These are phyloP conservation scores for Sphinx pinastri DNA, from an alignment of 2,888 invertebrate species.

Conservation along the genomic window DNA sequence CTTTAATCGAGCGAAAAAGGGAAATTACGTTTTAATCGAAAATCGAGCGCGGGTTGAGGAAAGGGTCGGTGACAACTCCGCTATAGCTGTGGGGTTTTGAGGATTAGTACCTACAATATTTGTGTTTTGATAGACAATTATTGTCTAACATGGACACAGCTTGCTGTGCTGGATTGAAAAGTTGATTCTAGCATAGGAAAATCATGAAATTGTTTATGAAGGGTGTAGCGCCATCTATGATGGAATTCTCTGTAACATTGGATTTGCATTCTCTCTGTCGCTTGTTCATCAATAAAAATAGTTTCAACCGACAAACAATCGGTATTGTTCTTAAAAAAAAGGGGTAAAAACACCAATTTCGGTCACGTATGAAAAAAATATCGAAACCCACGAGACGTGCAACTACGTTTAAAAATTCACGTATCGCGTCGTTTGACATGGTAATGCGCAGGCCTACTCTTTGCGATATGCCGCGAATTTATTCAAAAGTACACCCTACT, in stretches of 20 bases:
- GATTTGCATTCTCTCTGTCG: too few species aligned
- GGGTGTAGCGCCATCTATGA: too few species aligned
- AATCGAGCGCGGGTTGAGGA: slow-evolving; percentile 7
- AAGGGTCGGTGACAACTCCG: background rate
- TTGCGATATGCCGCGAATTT: slow-evolving; percentile 64
- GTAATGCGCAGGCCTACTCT: slow-evolving; percentile 70
- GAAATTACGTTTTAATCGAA: slow-evolving; percentile 28
- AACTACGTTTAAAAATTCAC: slow-evolving; percentile 70
- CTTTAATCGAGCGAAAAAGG: slow-evolving; percentile 29
- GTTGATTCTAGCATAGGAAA: too few species aligned
- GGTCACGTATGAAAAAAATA: slow-evolving; percentile 22
- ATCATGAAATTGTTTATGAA: too few species aligned
- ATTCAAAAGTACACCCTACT: slow-evolving; percentile 56
- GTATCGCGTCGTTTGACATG: slow-evolving; percentile 75
- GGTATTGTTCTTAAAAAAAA: background rate
- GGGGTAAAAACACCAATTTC: slow-evolving; percentile 19
- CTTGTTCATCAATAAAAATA: too few species aligned
- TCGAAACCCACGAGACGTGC: slow-evolving; percentile 24
- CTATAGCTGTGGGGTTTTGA: background rate
- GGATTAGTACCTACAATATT: background rate
- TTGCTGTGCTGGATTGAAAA: too few species aligned
- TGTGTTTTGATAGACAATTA: too few species aligned
- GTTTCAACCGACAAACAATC: background rate
- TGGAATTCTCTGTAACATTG: too few species aligned
- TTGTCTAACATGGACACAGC: too few species aligned